Percentiles rank a stretch among this genome's conserved stretches.
Conservation (phyloP, 2,113 vertebrate genomes). For the Orcinus orca region DNA sequence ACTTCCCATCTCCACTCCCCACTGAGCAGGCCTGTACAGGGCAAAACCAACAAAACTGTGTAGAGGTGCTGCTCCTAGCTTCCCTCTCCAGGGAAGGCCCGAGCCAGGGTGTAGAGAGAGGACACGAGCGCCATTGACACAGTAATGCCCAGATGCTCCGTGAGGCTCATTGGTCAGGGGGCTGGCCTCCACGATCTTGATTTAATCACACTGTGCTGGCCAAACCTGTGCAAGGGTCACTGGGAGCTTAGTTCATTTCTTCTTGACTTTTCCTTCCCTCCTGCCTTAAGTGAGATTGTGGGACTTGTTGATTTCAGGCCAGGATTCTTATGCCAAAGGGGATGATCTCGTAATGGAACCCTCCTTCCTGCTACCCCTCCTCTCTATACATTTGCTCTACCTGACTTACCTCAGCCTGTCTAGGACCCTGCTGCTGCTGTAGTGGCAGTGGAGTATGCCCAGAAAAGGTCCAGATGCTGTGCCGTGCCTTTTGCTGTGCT, state of each 20-base stretch:
- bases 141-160: rapidly evolving
- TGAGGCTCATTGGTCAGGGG: neutral
- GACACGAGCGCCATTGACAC: neutral
- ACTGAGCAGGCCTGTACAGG: neutral
- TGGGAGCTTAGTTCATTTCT: neutral
- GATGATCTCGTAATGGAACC: neutral
- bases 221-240: neutral
- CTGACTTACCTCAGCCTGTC: neutral
- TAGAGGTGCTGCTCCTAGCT: neutral
- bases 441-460: neutral
- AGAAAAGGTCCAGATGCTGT: neutral
- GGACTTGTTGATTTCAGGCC: neutral
- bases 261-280: neutral
- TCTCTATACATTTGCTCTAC: neutral
- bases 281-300: neutral
- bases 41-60: neutral
- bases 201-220: neutral
- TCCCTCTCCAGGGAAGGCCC: neutral
- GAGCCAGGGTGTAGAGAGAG: neutral
- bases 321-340: neutral
- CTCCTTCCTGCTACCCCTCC: rapidly evolving
- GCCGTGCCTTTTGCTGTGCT: neutral
- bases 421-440: neutral
- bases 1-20: neutral
- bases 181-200: neutral